Base-by-base conservation (phyloP, 1,140 invertebrate species). In the Caenorhabditis remanei region DNA sequence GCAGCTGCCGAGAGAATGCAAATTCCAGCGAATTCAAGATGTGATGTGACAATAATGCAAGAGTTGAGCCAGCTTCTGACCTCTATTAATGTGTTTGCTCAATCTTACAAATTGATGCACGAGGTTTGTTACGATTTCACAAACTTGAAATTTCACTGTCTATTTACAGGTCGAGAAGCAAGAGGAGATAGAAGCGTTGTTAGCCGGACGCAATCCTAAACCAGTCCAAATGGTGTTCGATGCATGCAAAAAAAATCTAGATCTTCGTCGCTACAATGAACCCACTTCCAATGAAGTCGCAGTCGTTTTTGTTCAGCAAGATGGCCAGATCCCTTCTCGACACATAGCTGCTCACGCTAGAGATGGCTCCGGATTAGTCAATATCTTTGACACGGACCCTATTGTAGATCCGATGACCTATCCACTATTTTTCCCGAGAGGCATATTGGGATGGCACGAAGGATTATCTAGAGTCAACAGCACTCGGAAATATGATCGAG, bases 401-500 rank as follows among this genome's bases (percentile, higher is more conserved):
- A 13, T 8, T 16, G 8, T 11, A 4, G 83, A 84, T 32, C 85
- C 75, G 14, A 53, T 63, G 24, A 61, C 55, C 41, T 87, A 87
- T 83, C 82, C 86, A 14, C 14, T 87, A 6, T 87, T 85, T 61
- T 84, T 84, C 41, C 48, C 79, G 14, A 43, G 46, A 6, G 86
- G 86, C 3, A 48, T 65, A 19, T 32, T 56, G 7, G 86, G 86
- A 61, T 87, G 79, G 75, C n/a, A 85, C 40, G 19, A 16, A 4
- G 82, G 41, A 24, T 21, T 50, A 9, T 4, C 11, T 2, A 13
- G 48, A 50, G 24, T 21, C 5, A 55, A 21, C 7, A 32, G 46
- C 13, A n/a, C 4, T 41, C 7, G 41, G 8, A 61, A 83, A 16
- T n/a, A n/a, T n/a, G n/a, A n/a, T n/a, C n/a, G n/a, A n/a, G 7